phyloP scores from a whole-genome alignment of 2,797 vertebrate species.

The Gouania willdenowi region DNA sequence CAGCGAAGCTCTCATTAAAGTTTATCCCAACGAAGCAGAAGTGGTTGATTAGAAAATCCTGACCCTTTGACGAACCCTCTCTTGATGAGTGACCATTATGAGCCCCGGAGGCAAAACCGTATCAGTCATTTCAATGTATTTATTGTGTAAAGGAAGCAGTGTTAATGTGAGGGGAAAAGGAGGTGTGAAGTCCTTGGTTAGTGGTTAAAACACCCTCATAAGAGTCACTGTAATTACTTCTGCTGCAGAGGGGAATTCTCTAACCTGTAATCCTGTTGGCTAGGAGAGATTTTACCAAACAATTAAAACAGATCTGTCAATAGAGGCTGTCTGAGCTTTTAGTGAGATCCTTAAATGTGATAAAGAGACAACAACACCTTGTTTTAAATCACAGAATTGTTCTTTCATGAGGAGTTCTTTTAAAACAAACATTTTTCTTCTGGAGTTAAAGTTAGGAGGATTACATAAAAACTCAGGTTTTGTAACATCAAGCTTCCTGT shows the following conservation, averaged over 20 bases:
- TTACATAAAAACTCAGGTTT: too few species aligned
- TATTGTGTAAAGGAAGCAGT: slow-evolving; percentile 18
- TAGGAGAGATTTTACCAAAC: slow-evolving; percentile 12
- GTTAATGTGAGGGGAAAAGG: not conserved
- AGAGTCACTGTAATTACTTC: slow-evolving; percentile 16
- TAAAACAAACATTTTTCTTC: too few species aligned
- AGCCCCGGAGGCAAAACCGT: slow-evolving; percentile 5
- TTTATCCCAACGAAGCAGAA: not conserved
- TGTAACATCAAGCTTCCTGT: too few species aligned
- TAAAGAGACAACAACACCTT: too few species aligned
- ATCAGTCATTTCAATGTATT: slow-evolving; percentile 13
- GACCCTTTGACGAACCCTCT: slow-evolving; percentile 6
- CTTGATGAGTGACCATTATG: slow-evolving; percentile 12
- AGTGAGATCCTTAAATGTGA: too few species aligned
- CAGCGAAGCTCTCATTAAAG: slow-evolving; percentile 1
- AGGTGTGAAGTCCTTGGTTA: slow-evolving; percentile 1
- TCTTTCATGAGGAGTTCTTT: too few species aligned
- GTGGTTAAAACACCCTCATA: slow-evolving; percentile 6
- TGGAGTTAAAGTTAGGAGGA: too few species aligned
- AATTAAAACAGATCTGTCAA: slow-evolving; percentile 11
- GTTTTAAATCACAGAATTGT: too few species aligned
- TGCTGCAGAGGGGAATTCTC: slow-evolving; percentile 1
- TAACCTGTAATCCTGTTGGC: slow-evolving; percentile 28
- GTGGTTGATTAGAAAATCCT: slow-evolving; percentile 12
- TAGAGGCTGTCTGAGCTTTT: slow-evolving; percentile 17